These are phyloP conservation scores for Caenorhabditis afra DNA, from an alignment of 2,888 invertebrate species.

Conservation along the genomic window DNA sequence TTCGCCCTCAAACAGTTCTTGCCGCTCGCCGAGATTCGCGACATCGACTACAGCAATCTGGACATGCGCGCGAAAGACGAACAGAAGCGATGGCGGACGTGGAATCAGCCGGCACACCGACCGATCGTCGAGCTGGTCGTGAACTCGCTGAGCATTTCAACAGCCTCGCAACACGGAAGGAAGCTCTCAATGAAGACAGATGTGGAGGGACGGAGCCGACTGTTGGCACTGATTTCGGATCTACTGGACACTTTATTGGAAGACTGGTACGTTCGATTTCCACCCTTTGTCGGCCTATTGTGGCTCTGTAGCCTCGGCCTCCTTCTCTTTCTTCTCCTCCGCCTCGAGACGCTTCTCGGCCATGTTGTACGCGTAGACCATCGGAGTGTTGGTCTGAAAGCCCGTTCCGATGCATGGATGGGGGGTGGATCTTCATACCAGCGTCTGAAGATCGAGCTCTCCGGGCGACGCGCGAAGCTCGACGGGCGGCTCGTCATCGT, in stretches of 20 bases:
- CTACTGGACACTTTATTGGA: slow-evolving; percentile 96
- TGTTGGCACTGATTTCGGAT: slow-evolving; percentile 92
- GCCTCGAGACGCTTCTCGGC: slow-evolving; percentile 34
- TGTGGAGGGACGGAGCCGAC: slow-evolving; percentile 62
- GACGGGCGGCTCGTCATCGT: slow-evolving; percentile 14
- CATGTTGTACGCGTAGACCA: slow-evolving; percentile 49
- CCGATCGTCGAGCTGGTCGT: slow-evolving; percentile 74
- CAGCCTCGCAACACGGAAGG: slow-evolving; percentile 29
- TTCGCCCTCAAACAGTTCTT: slow-evolving; percentile 89
- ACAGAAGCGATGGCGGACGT: slow-evolving; percentile 72
- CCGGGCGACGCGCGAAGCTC: slow-evolving; percentile 31
- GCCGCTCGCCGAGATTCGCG: slow-evolving; percentile 74
- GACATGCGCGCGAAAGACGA: slow-evolving; percentile 70
- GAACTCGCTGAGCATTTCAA: slow-evolving; percentile 63
- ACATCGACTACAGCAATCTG: slow-evolving; percentile 75
- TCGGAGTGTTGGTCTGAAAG: slow-evolving; percentile 30
- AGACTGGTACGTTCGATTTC: slow-evolving; percentile 90
- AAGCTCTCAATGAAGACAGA: slow-evolving; percentile 66
- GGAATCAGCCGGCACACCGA: slow-evolving; percentile 54
- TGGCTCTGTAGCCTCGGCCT: too few species aligned
- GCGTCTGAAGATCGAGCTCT: slow-evolving; percentile 28
- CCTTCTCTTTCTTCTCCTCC: slow-evolving; percentile 1
- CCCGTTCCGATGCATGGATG: background rate
- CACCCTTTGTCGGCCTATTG: background rate
- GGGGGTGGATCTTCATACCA: slow-evolving; percentile 4